Evolutionary conservation across 2,113 vertebrate species (phyloP).

Genomic region (Ptilorrhoa leucosticta): DNA sequence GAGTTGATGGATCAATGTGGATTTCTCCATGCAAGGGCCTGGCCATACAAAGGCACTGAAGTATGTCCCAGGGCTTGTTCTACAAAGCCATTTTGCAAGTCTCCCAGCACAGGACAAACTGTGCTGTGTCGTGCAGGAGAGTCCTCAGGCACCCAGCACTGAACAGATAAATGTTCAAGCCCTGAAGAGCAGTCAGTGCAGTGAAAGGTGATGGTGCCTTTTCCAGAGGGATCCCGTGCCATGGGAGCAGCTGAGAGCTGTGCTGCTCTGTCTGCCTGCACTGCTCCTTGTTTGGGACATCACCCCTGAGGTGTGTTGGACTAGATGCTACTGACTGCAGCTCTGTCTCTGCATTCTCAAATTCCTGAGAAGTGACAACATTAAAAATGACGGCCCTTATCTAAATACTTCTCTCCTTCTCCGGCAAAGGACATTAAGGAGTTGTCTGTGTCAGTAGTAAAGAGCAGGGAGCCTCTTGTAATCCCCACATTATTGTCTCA

Average conservation of each 20-base stretch:
- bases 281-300: background rate
- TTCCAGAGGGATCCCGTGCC: background rate
- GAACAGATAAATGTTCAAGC: background rate
- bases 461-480: background rate
- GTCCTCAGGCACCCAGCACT: background rate
- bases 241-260: background rate
- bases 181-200: background rate
- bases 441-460: background rate
- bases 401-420: background rate
- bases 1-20: background rate
- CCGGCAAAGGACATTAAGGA: background rate
- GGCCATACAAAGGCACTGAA: background rate
- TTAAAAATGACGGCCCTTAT: background rate
- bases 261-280: background rate
- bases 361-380: background rate
- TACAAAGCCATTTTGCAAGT: background rate
- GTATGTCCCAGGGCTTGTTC: background rate
- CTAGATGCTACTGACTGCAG: fast-evolving
- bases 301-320: background rate
- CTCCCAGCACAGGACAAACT: background rate
- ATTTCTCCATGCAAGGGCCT: background rate
- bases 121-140: background rate
- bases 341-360: background rate
- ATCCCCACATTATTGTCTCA: background rate
- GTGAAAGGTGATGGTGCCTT: background rate